Conservation (phyloP, 2,888 invertebrate species). For the Chrysotoxum bicinctum region DNA sequence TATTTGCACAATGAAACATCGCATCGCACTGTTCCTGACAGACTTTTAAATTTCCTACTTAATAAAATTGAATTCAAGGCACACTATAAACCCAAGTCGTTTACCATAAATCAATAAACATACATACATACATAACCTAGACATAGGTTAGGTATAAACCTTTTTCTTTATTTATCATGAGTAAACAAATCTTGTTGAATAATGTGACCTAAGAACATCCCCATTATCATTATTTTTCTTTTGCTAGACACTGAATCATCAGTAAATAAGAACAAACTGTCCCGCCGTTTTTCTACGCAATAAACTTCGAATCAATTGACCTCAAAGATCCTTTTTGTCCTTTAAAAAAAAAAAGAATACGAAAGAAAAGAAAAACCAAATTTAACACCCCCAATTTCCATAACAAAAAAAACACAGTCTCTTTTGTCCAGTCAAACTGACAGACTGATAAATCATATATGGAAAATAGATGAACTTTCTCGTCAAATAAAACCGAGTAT, state of each 20-base stretch:
- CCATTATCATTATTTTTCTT: background rate
- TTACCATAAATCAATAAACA: constrained; percentile 20
- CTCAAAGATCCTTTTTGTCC: background rate
- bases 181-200: background rate
- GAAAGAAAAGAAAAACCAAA: background rate
- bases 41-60: constrained; percentile 28
- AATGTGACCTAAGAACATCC: constrained; percentile 19
- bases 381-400: background rate
- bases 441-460: constrained; percentile 24
- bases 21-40: background rate
- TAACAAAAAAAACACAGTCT: background rate
- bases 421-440: background rate
- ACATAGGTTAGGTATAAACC: background rate
- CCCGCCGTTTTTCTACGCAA: background rate
- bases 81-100: background rate
- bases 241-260: constrained; percentile 13
- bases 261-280: background rate
- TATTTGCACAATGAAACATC: constrained; percentile 14
- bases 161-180: constrained; percentile 12
- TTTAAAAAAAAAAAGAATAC: background rate
- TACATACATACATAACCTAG: background rate
- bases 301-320: constrained; percentile 17
- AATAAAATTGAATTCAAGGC: constrained; percentile 11
- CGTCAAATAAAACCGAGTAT: background rate
- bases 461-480: constrained; percentile 5